These are phyloP conservation scores for Rhinichthys osculus DNA, from an alignment of 2,797 vertebrate species.

Conservation along the genomic window DNA sequence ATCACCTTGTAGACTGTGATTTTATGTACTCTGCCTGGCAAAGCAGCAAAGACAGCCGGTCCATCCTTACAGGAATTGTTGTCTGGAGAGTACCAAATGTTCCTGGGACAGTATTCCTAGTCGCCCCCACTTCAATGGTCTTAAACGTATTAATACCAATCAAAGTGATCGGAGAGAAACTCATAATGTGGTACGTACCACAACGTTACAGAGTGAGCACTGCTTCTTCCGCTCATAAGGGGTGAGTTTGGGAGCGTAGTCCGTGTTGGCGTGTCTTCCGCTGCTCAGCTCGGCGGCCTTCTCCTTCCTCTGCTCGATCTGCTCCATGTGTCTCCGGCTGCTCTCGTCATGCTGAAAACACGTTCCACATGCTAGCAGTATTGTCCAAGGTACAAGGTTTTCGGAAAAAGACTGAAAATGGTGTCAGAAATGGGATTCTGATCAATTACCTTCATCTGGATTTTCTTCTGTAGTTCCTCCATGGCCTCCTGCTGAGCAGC, in stretches of 20 bases:
- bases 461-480: slow-evolving; percentile 99
- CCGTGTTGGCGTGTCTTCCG: slow-evolving; percentile 93
- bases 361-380: neutral
- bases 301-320: slow-evolving; percentile 98
- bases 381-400: too few species aligned
- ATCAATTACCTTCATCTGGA: slow-evolving; percentile 90
- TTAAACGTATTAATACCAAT: neutral
- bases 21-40: slow-evolving; percentile 56
- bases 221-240: slow-evolving; percentile 97
- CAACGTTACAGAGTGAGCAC: slow-evolving; percentile 89
- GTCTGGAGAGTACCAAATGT: neutral
- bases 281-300: slow-evolving; percentile 98
- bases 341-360: slow-evolving; percentile 92
- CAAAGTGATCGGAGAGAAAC: neutral
- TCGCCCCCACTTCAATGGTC: neutral
- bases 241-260: slow-evolving; percentile 96
- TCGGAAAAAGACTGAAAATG: neutral
- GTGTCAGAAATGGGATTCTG: neutral
- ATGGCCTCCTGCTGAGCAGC: slow-evolving; percentile 98
- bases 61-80: neutral
- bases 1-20: slow-evolving; percentile 65
- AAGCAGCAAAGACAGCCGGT: slow-evolving; percentile 37
- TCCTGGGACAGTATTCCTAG: neutral
- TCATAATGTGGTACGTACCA: slow-evolving; percentile 78
- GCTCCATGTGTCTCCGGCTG: slow-evolving; percentile 97